Conservation (phyloP, 2,888 invertebrate genomes). For the Pterostichus madidus region DNA sequence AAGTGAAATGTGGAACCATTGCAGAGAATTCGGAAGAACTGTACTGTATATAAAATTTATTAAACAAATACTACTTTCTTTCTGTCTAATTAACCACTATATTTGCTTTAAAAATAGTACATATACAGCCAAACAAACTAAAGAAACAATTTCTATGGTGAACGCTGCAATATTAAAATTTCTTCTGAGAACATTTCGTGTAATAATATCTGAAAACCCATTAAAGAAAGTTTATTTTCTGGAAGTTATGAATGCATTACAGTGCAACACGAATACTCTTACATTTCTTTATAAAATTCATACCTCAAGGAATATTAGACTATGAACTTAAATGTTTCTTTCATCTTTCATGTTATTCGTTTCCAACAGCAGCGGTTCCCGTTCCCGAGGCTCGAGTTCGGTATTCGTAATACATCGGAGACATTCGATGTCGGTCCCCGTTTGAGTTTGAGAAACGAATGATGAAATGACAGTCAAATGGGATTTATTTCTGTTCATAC, state of each 20-base stretch:
- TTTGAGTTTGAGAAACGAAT: constrained; percentile 20
- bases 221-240: constrained; percentile 16
- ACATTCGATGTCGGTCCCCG: constrained; percentile 15
- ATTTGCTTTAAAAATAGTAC: no score
- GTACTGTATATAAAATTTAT: no score
- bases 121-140: no score
- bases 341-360: constrained; percentile 53
- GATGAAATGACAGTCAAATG: constrained; percentile 59
- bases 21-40: no score
- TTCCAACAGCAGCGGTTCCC: background rate
- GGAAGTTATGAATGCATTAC: constrained; percentile 10
- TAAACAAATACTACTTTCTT: no score
- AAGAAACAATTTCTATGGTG: no score
- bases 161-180: background rate
- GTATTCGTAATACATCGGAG: constrained; percentile 52
- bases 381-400: background rate
- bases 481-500: constrained; percentile 61
- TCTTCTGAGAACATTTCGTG: background rate
- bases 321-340: constrained; percentile 47
- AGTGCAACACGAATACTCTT: constrained; percentile 13
- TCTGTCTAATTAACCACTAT: no score
- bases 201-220: constrained; percentile 2
- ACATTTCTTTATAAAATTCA: constrained; percentile 36
- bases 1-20: no score
- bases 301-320: constrained; percentile 35